These are phyloP conservation scores for Microchrysa polita DNA, from an alignment of 2,888 invertebrate genomes.

Conservation along the genomic window DNA sequence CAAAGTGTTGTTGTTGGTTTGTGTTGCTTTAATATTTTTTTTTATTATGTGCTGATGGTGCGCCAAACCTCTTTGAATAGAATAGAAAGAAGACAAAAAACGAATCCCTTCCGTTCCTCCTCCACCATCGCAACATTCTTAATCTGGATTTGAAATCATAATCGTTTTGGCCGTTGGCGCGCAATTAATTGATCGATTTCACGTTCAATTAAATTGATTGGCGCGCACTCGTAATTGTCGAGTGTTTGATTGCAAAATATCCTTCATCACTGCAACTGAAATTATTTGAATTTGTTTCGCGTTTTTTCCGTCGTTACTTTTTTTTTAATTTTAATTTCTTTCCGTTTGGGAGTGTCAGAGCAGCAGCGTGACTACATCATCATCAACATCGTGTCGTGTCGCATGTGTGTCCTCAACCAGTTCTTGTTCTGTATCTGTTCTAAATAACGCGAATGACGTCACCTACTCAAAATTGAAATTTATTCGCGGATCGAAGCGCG, in stretches of 20 bases:
- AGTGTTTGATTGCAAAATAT: neutral
- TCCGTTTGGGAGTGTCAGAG: neutral
- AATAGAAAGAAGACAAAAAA: neutral
- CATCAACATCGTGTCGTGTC: constrained; percentile 11
- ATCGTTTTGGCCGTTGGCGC: neutral
- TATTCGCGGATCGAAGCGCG: neutral
- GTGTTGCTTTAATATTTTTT: constrained; percentile 14
- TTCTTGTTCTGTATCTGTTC: too few species aligned
- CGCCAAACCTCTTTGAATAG: neutral
- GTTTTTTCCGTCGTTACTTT: neutral
- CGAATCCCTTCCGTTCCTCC: neutral
- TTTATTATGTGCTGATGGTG: neutral
- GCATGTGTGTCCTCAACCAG: neutral
- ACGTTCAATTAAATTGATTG: neutral
- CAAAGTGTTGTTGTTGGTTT: constrained; percentile 10
- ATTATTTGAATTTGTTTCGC: too few species aligned
- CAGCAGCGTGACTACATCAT: too few species aligned
- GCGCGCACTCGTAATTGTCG: neutral
- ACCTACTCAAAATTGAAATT: constrained; percentile 28
- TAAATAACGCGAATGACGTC: constrained; percentile 12
- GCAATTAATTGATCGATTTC: neutral
- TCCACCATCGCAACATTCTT: neutral
- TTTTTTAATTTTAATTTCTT: neutral
- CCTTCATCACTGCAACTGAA: too few species aligned
- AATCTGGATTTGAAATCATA: neutral